Evolutionary conservation across 2,888 invertebrate genomes (phyloP).

Genomic region (Polydrusus tereticollis): DNA sequence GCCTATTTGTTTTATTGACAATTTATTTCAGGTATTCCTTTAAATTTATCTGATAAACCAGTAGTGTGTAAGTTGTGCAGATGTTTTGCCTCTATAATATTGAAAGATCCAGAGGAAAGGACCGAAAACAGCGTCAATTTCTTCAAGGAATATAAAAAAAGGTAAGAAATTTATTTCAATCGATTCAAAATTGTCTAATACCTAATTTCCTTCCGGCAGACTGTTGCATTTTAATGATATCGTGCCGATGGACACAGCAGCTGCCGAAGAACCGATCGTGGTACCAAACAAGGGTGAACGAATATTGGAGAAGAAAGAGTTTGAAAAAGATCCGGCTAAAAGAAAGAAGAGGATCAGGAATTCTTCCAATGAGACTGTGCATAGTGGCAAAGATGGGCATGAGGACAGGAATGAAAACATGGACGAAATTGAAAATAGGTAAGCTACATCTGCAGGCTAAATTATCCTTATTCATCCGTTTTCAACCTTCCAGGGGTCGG

Average conservation of each 20-base stretch:
- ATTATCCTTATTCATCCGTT: not conserved
- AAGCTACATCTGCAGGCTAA: not conserved
- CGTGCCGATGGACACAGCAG: constrained; percentile 71
- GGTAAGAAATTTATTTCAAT: too few relatives aligned
- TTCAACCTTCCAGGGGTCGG: constrained; percentile 51
- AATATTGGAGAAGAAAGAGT: constrained; percentile 56
- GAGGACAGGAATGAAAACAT: constrained; percentile 62
- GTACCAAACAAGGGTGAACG: constrained; percentile 61
- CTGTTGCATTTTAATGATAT: constrained; percentile 83
- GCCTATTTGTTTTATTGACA: not conserved
- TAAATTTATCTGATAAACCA: constrained; percentile 76
- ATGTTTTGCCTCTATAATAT: constrained; percentile 80
- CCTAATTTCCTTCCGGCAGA: constrained; percentile 65
- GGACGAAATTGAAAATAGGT: constrained; percentile 33
- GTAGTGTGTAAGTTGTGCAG: constrained; percentile 87
- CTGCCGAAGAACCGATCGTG: constrained; percentile 68
- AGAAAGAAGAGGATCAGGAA: constrained; percentile 53
- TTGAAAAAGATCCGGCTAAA: constrained; percentile 63
- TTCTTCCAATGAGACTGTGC: constrained; percentile 34
- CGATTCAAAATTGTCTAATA: not conserved
- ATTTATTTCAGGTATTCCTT: constrained; percentile 71
- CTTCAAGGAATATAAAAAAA: constrained; percentile 74
- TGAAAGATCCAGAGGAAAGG: constrained; percentile 72
- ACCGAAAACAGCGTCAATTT: constrained; percentile 69
- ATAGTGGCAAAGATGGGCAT: constrained; percentile 58